Evolutionary conservation across 2,888 invertebrate species (phyloP).

Genomic region (Hyles lineata): DNA sequence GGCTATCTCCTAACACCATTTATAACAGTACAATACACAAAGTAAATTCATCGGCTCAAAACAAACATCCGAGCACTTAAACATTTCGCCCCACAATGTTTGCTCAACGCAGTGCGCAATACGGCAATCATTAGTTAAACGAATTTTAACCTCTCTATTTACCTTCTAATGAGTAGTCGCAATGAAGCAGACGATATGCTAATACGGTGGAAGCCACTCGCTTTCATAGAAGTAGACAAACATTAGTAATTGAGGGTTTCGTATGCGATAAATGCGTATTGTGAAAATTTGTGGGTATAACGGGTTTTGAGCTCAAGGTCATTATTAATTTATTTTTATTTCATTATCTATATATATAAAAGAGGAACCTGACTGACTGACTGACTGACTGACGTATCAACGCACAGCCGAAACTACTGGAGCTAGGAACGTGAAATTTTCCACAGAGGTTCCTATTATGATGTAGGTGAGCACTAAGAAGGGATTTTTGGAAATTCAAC

Average conservation of each 20-base stretch:
- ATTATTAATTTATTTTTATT: neutral
- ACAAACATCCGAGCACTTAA: neutral
- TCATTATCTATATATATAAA: too few relatives aligned
- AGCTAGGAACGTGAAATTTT: too few relatives aligned
- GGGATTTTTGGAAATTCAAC: too few relatives aligned
- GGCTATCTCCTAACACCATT: too few relatives aligned
- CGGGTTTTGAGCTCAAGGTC: neutral
- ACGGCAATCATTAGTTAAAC: conserved; percentile 20
- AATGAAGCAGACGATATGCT: conserved; percentile 25
- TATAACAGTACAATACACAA: neutral
- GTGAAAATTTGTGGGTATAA: neutral
- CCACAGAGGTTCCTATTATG: too few relatives aligned
- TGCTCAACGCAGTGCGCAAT: conserved; percentile 5
- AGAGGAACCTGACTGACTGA: too few relatives aligned
- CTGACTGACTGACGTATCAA: too few relatives aligned
- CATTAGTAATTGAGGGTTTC: neutral
- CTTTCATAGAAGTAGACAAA: conserved; percentile 8
- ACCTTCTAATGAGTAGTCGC: conserved; percentile 25
- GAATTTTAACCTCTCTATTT: conserved; percentile 25
- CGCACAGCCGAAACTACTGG: too few relatives aligned
- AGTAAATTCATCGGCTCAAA: neutral
- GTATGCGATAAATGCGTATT: neutral
- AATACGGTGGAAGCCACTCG: neutral
- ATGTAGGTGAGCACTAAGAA: too few relatives aligned
- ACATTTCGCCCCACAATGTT: conserved; percentile 12